These are phyloP conservation scores for Acronicta psi DNA, from an alignment of 2,888 invertebrate genomes.

Conservation along the genomic window DNA sequence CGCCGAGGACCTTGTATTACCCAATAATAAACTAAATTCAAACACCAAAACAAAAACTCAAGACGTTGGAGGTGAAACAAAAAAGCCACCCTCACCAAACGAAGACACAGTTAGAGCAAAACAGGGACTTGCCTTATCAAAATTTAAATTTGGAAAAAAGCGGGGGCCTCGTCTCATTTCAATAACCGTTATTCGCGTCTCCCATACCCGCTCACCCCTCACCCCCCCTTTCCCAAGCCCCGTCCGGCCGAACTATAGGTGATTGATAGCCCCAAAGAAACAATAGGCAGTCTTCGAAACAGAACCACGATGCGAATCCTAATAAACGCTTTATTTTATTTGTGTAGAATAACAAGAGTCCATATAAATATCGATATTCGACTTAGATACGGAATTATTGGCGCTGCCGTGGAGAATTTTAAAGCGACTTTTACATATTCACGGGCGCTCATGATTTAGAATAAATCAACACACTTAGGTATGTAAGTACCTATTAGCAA, in stretches of 20 bases:
- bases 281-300: slow-evolving; percentile 83
- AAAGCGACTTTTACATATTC: slow-evolving; percentile 66
- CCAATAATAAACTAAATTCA: slow-evolving; percentile 66
- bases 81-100: slow-evolving; percentile 80
- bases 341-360: slow-evolving; percentile 82
- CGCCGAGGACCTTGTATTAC: slow-evolving; percentile 56
- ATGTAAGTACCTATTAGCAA: slow-evolving; percentile 57
- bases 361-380: slow-evolving; percentile 83
- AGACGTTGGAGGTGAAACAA: slow-evolving; percentile 78
- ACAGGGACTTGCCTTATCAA: slow-evolving; percentile 88
- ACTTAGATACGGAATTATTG: slow-evolving; percentile 81
- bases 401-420: slow-evolving; percentile 74
- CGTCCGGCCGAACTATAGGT: slow-evolving; percentile 72
- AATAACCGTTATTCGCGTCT: slow-evolving; percentile 87
- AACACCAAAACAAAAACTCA: slow-evolving; percentile 71
- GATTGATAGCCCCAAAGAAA: slow-evolving; percentile 87
- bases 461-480: slow-evolving; percentile 53
- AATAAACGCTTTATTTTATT: slow-evolving; percentile 89
- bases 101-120: slow-evolving; percentile 83
- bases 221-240: slow-evolving; percentile 64
- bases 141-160: slow-evolving; percentile 89
- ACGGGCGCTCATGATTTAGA: slow-evolving; percentile 57
- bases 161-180: slow-evolving; percentile 87
- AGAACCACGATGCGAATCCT: slow-evolving; percentile 85
- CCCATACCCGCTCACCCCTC: slow-evolving; percentile 70